Conservation (phyloP, 2,888 invertebrate species). For the Rapana venosa region DNA sequence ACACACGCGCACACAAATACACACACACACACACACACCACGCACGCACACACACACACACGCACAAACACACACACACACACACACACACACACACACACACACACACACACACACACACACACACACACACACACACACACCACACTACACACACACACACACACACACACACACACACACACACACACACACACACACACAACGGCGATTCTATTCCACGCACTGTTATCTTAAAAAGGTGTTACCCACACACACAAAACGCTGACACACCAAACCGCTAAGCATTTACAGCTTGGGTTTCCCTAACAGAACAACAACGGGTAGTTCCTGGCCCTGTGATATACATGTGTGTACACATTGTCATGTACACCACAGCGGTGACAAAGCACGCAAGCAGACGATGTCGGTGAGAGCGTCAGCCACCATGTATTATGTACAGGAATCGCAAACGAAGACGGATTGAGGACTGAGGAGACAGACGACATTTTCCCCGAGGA, state of each 20-base stretch:
- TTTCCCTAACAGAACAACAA: no score
- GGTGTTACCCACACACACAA: no score
- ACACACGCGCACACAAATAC: not conserved
- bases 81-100: slow-evolving; percentile 3
- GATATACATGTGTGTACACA: no score
- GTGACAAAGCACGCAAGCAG: not conserved
- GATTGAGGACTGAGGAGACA: not conserved
- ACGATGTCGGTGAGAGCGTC: not conserved
- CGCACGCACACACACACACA: not conserved
- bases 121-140: not conserved
- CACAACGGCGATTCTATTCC: no score
- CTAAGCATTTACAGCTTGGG: no score
- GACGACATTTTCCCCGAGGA: not conserved
- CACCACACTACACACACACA: no score
- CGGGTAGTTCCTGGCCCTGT: no score
- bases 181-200: no score
- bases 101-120: not conserved
- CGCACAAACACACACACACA: not conserved
- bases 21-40: not conserved
- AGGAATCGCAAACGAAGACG: not conserved
- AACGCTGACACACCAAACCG: no score
- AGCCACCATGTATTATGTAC: not conserved
- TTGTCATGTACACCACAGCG: no score
- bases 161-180: no score
- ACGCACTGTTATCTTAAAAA: no score